Conservation (phyloP, 2,797 vertebrate genomes). For the Tokudaia muenninki region DNA sequence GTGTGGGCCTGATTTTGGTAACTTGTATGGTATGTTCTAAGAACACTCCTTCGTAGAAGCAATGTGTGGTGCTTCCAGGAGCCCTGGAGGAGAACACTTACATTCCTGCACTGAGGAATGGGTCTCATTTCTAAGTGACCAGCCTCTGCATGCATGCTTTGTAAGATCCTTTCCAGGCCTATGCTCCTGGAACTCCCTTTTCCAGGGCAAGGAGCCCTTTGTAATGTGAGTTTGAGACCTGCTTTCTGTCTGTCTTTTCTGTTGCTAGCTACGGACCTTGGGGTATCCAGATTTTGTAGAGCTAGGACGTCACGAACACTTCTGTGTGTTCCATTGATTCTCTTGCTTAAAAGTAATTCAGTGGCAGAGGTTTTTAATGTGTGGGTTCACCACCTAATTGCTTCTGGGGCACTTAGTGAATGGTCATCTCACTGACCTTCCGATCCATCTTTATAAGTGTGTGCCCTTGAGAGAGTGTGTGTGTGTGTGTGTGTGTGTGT, state of each 20-base stretch:
- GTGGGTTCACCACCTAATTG: neutral
- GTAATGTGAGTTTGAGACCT: neutral
- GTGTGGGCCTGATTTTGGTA: neutral
- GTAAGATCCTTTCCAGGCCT: neutral
- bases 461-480: rapidly evolving
- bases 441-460: neutral
- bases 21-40: neutral
- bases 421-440: neutral
- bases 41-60: neutral
- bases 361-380: neutral
- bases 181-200: neutral
- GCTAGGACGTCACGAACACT: neutral
- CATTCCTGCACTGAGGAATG: neutral
- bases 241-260: neutral
- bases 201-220: neutral
- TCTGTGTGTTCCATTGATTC: neutral
- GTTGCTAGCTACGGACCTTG: neutral
- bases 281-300: neutral
- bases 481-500: neutral
- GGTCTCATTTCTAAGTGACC: neutral
- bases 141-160: neutral
- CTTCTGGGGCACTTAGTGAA: neutral
- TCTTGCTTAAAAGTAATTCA: neutral
- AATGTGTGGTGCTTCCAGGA: neutral
- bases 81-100: neutral